phyloP scores from a whole-genome alignment of 2,888 invertebrate species.

The Pycnomerus fuliginosus region DNA sequence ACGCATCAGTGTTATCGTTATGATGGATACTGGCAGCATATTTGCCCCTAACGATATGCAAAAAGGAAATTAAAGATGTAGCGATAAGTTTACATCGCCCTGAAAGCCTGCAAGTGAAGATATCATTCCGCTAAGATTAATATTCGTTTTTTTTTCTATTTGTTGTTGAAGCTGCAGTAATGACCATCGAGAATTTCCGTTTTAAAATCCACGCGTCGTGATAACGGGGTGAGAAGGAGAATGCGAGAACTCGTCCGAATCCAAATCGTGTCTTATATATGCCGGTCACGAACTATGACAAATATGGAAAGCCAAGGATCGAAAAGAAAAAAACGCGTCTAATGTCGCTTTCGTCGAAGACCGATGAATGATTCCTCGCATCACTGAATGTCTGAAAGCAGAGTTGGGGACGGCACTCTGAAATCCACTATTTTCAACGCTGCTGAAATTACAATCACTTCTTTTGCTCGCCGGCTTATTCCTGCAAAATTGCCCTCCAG shows the following conservation, averaged over 20 bases:
- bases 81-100: slow-evolving; percentile 47
- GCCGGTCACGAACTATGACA: slow-evolving; percentile 40
- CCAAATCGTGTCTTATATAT: slow-evolving; percentile 23
- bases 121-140: slow-evolving; percentile 34
- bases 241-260: slow-evolving; percentile 19
- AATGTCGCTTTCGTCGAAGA: slow-evolving; percentile 36
- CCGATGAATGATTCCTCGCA: slow-evolving; percentile 36
- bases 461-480: neutral
- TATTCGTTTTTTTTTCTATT: slow-evolving; percentile 29
- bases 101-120: slow-evolving; percentile 34
- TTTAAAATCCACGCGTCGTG: too few relatives aligned
- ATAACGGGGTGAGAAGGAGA: too few relatives aligned
- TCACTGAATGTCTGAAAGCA: slow-evolving; percentile 29
- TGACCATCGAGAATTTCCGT: neutral
- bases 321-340: slow-evolving; percentile 32
- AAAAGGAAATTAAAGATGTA: slow-evolving; percentile 53
- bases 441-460: slow-evolving; percentile 17
- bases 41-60: slow-evolving; percentile 52
- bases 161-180: slow-evolving; percentile 6
- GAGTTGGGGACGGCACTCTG: slow-evolving; percentile 13
- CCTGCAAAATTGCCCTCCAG: neutral
- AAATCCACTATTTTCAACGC: slow-evolving; percentile 15
- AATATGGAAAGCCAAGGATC: slow-evolving; percentile 38
- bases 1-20: slow-evolving; percentile 51
- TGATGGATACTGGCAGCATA: slow-evolving; percentile 52